These are phyloP conservation scores for Maconellicoccus hirsutus DNA, from an alignment of 1,140 invertebrate species.

Conservation along the genomic window DNA sequence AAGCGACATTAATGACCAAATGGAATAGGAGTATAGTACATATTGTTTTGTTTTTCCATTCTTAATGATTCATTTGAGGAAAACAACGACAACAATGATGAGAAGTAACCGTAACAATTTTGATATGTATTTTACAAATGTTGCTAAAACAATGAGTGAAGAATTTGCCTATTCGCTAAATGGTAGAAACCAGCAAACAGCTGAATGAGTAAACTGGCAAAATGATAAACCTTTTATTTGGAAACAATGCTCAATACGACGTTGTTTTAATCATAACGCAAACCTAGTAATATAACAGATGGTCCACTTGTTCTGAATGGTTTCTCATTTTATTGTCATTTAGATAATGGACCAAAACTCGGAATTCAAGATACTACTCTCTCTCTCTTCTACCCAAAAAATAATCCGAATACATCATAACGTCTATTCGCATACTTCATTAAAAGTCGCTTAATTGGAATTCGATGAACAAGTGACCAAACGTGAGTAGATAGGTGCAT, in stretches of 20 bases:
- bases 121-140: neutral
- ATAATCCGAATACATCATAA: too few relatives aligned
- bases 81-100: neutral
- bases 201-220: slow-evolving; percentile 18
- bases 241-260: slow-evolving; percentile 11
- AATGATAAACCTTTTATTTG: slow-evolving; percentile 19
- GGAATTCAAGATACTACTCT: neutral
- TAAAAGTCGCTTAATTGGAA: too few relatives aligned
- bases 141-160: neutral
- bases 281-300: slow-evolving; percentile 17
- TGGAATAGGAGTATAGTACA: neutral
- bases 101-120: neutral
- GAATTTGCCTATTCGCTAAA: slow-evolving; percentile 17
- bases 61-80: neutral
- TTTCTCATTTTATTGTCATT: neutral
- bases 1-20: neutral
- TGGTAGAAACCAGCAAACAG: neutral
- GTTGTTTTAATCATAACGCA: slow-evolving; percentile 20
- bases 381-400: too few relatives aligned
- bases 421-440: too few relatives aligned
- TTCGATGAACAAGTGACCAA: too few relatives aligned
- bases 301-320: slow-evolving; percentile 11
- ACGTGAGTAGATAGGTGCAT: too few relatives aligned
- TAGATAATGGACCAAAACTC: neutral
- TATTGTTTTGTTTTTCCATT: neutral